Conservation (phyloP, 2,797 vertebrate genomes). For the Mus spretus region DNA sequence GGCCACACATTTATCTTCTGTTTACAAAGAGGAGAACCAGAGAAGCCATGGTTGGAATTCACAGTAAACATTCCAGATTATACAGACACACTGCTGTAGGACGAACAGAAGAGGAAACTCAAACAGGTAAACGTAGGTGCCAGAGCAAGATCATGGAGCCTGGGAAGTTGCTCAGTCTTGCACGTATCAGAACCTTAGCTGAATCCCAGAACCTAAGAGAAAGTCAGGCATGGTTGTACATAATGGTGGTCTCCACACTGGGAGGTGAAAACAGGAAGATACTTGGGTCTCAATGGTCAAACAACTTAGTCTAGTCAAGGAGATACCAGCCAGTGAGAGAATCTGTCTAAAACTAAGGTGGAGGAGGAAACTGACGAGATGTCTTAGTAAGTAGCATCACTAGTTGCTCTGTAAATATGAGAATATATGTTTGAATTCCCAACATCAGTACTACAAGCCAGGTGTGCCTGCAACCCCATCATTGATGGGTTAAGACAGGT, state of each 20-base stretch:
- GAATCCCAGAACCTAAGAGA: background rate
- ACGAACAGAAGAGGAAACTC: constrained; percentile 52
- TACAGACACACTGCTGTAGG: background rate
- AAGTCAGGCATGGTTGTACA: background rate
- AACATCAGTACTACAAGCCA: background rate
- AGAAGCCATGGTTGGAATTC: background rate
- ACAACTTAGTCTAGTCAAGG: background rate
- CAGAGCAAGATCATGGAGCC: background rate
- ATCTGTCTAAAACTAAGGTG: background rate
- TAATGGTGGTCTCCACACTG: background rate
- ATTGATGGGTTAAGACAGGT: no score
- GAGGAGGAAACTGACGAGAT: background rate
- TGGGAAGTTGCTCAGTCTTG: background rate
- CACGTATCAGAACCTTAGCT: background rate
- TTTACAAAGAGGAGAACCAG: background rate
- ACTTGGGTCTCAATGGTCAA: background rate
- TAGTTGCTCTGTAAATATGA: background rate
- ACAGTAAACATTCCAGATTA: background rate
- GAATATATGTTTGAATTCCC: background rate
- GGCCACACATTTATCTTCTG: background rate
- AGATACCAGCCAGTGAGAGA: background rate
- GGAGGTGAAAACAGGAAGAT: background rate
- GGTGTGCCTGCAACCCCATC: no score
- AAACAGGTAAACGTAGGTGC: background rate
- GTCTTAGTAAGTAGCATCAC: background rate